Base-by-base conservation (phyloP, 1,140 invertebrate genomes). In the Papilio helenus region DNA sequence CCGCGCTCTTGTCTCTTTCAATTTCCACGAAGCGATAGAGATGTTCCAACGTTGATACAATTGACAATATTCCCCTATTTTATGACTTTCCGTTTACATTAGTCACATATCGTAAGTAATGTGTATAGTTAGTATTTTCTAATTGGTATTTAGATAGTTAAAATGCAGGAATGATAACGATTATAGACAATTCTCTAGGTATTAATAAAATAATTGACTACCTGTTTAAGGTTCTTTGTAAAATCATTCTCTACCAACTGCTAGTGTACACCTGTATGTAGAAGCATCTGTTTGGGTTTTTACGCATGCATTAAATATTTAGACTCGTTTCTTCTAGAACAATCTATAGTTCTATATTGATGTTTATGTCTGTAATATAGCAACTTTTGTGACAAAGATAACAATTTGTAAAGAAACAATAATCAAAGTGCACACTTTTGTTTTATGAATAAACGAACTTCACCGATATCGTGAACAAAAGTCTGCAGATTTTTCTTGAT, bases 1-100 rank as follows among this genome's bases (percentile, higher is more conserved):
- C 16, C 39, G 71, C 42, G 34, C 14, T 44, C 34, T 71, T 72
- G 34, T 72, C 71, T 72, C n/a, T 72, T 42, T 72, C 71, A 72
- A 44, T 72, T 72, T 72, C 39, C 29, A 23, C 34, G 18, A 8
- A 23, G 26, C 71, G 34, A n/a, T 42, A 7, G n/a, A 72, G 71
- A 44, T 44, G 71, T 72, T 72, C 34, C 71, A 42, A 72, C 71
- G 44, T 72, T 72, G 71, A 20, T 44, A 44, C 71, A 20, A 44
- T 44, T 44, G 71, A 39, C 71, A 72, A 72, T 44, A 44, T 14
- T 2, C 18, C 39, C 44, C 18, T 39, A 29, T 42, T 12, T 44
- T 42, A 72, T n/a, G 16, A 42, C 7, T 72, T 72, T 39, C 18
- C 18, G 18, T 44, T 23, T 44, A 18, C 18, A n/a, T 72, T 44